Evolutionary conservation across 2,113 vertebrate genomes (phyloP).

Genomic region (Scolopax mira): DNA sequence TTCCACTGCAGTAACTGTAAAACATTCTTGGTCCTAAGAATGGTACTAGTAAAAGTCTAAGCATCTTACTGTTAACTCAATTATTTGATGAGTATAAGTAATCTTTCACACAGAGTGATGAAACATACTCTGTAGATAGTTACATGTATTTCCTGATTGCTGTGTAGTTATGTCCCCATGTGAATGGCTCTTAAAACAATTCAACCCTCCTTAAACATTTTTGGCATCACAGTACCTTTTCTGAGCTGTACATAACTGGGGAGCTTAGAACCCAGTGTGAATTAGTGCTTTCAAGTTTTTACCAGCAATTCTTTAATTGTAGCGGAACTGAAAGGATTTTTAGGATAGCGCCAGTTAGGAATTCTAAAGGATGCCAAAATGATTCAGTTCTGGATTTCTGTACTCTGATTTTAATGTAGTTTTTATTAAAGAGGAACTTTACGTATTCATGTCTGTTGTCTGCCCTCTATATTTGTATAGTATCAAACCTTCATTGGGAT

Average conservation of each 20-base stretch:
- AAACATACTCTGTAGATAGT: neutral
- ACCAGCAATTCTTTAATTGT: neutral
- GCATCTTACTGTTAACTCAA: neutral
- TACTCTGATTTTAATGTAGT: neutral
- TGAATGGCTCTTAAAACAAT: neutral
- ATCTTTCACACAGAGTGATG: neutral
- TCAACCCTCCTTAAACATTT: neutral
- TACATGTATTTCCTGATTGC: neutral
- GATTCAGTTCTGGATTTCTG: neutral
- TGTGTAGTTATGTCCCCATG: neutral
- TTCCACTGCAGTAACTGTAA: neutral
- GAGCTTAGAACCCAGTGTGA: neutral
- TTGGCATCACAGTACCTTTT: neutral
- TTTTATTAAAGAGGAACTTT: neutral
- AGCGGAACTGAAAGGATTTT: neutral
- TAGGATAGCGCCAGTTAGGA: neutral
- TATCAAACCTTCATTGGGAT: neutral
- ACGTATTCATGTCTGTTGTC: neutral
- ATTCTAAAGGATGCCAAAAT: neutral
- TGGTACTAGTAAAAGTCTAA: neutral
- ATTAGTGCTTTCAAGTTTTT: neutral
- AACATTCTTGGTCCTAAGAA: neutral
- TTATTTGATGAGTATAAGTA: neutral
- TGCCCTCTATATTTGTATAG: neutral
- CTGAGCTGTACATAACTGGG: neutral